Conservation (phyloP, 2,113 vertebrate species). For the Ranitomeya imitator region DNA sequence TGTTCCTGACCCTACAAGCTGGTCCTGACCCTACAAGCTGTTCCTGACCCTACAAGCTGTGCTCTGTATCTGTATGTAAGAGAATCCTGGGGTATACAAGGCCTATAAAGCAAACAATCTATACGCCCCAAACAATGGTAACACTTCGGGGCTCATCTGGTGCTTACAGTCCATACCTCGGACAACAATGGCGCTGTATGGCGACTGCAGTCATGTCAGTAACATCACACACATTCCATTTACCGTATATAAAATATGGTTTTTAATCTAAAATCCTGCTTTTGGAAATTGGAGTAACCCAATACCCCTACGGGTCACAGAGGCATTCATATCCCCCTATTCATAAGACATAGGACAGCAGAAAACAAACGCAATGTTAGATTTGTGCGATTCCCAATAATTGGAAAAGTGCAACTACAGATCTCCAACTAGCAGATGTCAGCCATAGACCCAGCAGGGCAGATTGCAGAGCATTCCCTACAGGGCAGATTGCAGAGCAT, state of each 20-base stretch:
- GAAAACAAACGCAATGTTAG: background rate
- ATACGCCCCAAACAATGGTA: too few species aligned
- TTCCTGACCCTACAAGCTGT: too few species aligned
- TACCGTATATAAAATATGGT: background rate
- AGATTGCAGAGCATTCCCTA: conserved; percentile 7
- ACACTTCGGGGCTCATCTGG: too few species aligned
- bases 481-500: background rate
- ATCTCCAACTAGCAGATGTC: background rate
- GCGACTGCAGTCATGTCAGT: too few species aligned
- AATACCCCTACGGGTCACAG: background rate
- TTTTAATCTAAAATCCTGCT: background rate
- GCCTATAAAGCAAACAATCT: too few species aligned
- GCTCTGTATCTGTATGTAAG: too few species aligned
- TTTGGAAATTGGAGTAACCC: background rate
- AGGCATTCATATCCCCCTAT: background rate
- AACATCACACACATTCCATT: background rate
- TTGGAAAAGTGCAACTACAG: background rate
- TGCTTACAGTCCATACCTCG: too few species aligned
- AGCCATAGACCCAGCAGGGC: background rate
- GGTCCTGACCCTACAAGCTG: too few species aligned
- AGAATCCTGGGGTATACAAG: too few species aligned
- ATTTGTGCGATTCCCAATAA: background rate
- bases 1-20: too few species aligned
- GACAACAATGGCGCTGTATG: too few species aligned
- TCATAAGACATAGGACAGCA: background rate